Conservation (phyloP, 37 sponge, comb jelly and placozoan genomes). For the Cliona cf. orientalis region DNA sequence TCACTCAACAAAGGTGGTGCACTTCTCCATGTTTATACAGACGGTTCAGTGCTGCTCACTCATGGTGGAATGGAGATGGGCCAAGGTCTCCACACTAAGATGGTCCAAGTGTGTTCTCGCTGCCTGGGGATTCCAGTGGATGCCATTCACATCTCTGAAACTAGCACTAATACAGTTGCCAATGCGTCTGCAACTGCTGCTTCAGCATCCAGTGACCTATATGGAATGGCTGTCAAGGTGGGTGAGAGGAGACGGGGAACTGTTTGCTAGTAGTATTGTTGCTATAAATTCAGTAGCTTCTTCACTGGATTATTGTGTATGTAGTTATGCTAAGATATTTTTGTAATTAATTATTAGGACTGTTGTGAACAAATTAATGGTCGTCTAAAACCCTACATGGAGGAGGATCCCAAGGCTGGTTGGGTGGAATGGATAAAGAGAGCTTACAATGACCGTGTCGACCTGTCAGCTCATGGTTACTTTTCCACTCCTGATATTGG, state of each 20-base stretch:
- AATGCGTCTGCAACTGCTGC: constrained; percentile 86
- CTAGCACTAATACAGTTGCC: constrained; percentile 71
- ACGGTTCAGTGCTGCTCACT: constrained; percentile 82
- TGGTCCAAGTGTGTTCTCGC: constrained; percentile 84
- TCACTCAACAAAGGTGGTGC: constrained; percentile 78
- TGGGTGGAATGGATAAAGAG: constrained; percentile 81
- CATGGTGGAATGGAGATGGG: constrained; percentile 96
- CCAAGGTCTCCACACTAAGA: constrained; percentile 93
- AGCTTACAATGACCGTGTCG: constrained; percentile 76
- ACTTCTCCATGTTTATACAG: constrained; percentile 78
- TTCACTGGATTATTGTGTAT: no score
- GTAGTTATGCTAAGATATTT: no score
- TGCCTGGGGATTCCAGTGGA: constrained; percentile 62
- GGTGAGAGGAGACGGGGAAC: neutral
- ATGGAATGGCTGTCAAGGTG: constrained; percentile 85
- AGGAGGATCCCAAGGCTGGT: constrained; percentile 49
- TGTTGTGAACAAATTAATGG: constrained; percentile 78
- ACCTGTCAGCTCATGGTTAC: constrained; percentile 87
- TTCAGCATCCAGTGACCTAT: constrained; percentile 84
- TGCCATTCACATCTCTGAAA: constrained; percentile 75
- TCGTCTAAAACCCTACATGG: constrained; percentile 66
- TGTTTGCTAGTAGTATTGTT: neutral
- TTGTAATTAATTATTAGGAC: constrained; percentile 41
- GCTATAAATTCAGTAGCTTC: no score
- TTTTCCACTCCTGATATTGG: constrained; percentile 31